Percentiles rank a stretch among this genome's conserved stretches.
Conservation (phyloP, 2,888 invertebrate genomes). For the Lissocephala sabroskyi region DNA sequence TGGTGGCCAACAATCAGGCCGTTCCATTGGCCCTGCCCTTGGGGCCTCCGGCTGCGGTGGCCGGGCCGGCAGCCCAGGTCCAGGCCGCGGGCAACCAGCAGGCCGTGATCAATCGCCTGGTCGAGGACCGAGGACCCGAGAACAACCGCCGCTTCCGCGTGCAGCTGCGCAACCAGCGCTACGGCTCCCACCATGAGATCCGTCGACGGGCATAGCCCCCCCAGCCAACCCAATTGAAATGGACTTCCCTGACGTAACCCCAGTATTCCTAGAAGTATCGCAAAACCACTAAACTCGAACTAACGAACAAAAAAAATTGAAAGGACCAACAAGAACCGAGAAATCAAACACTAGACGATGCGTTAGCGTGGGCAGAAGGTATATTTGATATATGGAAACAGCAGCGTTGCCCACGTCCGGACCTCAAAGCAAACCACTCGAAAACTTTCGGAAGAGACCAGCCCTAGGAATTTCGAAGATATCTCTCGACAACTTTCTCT, state of each 20-base stretch:
- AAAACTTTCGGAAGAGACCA: too few relatives aligned
- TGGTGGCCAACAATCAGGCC: too few relatives aligned
- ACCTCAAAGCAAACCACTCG: too few relatives aligned
- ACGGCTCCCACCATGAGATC: conserved; percentile 63
- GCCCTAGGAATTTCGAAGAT: too few relatives aligned
- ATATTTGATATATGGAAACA: conserved; percentile 16
- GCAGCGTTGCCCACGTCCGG: conserved; percentile 32
- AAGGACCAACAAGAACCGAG: too few relatives aligned
- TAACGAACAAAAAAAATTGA: too few relatives aligned
- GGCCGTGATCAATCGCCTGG: conserved; percentile 22
- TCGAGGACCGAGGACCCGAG: conserved; percentile 43
- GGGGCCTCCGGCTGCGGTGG: conserved; percentile 16
- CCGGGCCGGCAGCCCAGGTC: conserved; percentile 21
- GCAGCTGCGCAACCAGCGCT: conserved; percentile 62
- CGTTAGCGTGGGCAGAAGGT: conserved; percentile 32
- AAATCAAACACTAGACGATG: conserved; percentile 30
- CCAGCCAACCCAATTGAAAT: too few relatives aligned
- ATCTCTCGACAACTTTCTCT: too few relatives aligned
- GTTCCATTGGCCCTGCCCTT: background rate
- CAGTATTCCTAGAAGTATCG: too few relatives aligned
- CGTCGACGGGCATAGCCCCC: conserved; percentile 51
- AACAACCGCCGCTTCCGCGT: conserved; percentile 57
- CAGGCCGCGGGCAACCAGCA: conserved; percentile 23
- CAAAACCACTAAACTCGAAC: too few relatives aligned
- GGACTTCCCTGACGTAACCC: too few relatives aligned